These are phyloP conservation scores for Eulemur albifrons DNA, from an alignment of 2,797 vertebrate genomes.

Conservation along the genomic window DNA sequence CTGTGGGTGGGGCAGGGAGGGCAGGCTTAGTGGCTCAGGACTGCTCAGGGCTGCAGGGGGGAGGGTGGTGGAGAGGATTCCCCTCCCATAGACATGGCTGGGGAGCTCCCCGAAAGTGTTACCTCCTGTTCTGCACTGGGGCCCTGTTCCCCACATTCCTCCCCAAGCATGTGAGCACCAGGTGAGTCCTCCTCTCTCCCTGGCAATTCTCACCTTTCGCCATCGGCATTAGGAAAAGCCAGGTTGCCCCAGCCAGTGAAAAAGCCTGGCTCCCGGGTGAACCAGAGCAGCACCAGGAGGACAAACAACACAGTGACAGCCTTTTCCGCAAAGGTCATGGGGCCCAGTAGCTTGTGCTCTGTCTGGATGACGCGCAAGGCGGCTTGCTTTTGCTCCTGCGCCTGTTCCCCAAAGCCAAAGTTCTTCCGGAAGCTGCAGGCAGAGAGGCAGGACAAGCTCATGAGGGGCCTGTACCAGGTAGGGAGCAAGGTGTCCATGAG, in stretches of 20 bases:
- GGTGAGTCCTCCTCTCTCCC: background rate
- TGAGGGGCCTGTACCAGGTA: background rate
- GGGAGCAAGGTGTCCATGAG: background rate
- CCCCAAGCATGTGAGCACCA: background rate
- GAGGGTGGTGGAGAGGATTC: background rate
- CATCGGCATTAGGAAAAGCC: constrained; percentile 81
- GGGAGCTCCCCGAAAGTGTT: background rate
- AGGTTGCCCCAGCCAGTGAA: constrained; percentile 92
- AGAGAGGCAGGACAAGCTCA: background rate
- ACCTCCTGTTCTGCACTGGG: background rate
- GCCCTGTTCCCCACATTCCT: background rate
- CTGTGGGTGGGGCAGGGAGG: constrained; percentile 73
- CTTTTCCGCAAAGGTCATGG: constrained; percentile 90
- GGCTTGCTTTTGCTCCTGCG: constrained; percentile 75
- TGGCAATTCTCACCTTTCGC: constrained; percentile 82
- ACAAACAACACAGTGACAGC: constrained; percentile 87
- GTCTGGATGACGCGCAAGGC: constrained; percentile 88
- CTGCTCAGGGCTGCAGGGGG: background rate
- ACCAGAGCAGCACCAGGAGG: constrained; percentile 92
- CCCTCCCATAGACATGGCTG: background rate
- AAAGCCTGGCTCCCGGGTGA: constrained; percentile 95
- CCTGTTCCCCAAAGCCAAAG: constrained; percentile 87
- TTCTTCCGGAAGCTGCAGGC: constrained; percentile 88
- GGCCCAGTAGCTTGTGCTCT: constrained; percentile 88
- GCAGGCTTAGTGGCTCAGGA: background rate